These are phyloP conservation scores for Hydractinia symbiolongicarpus DNA, from an alignment of 30 jellyfish, hydroid and myxozoan genomes.

Conservation along the genomic window DNA sequence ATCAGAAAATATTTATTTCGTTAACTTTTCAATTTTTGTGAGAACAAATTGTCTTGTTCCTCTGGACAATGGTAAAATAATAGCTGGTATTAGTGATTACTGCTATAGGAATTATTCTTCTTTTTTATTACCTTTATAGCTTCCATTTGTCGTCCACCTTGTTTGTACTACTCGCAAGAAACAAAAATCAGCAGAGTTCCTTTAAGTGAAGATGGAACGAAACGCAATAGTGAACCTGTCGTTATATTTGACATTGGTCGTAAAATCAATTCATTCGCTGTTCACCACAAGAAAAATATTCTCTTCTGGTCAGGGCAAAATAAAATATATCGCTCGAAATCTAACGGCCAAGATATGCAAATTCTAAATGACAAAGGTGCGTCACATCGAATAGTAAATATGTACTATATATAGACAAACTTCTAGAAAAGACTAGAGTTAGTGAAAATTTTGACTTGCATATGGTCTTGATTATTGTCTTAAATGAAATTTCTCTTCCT, in stretches of 20 bases:
- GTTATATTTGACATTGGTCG: background rate
- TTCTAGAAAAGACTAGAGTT: background rate
- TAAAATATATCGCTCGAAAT: background rate
- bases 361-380: background rate
- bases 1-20: no score
- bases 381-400: background rate
- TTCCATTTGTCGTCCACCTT: background rate
- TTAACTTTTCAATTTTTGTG: no score
- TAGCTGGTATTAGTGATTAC: background rate
- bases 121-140: background rate
- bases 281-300: background rate
- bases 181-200: background rate
- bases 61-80: background rate
- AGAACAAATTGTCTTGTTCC: no score
- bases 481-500: no score
- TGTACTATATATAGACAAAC: background rate
- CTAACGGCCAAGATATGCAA: background rate
- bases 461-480: no score
- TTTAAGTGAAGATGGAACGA: background rate
- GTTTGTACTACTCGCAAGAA: constrained; percentile 3
- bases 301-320: background rate
- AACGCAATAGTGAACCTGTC: background rate
- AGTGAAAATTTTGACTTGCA: background rate
- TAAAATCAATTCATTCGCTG: background rate
- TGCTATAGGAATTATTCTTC: background rate